These are phyloP conservation scores for Leptonema lineaticorne DNA, from an alignment of 1,140 invertebrate species.

Conservation along the genomic window DNA sequence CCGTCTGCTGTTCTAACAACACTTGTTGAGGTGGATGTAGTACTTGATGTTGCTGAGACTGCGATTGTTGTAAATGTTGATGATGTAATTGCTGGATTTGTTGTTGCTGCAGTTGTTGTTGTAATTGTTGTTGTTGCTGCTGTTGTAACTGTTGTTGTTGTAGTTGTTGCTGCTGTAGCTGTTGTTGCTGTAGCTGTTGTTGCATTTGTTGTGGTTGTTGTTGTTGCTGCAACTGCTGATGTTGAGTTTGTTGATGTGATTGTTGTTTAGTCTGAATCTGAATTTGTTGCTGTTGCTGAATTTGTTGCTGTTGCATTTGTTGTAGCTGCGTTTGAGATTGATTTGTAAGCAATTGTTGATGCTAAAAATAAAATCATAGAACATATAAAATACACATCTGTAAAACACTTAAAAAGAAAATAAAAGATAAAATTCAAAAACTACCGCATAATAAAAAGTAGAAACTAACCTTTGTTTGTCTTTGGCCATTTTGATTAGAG, in stretches of 20 bases:
- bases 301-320: constrained; percentile 44
- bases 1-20: constrained; percentile 34
- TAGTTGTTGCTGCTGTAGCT: constrained; percentile 51
- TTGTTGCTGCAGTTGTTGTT: constrained; percentile 46
- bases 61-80: constrained; percentile 45
- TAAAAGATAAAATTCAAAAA: not conserved
- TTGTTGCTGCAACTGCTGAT: constrained; percentile 43
- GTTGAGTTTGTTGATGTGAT: constrained; percentile 41
- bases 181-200: constrained; percentile 46
- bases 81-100: constrained; percentile 53
- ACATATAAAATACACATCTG: too few species aligned
- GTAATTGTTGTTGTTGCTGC: constrained; percentile 50
- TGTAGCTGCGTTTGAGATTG: constrained; percentile 34
- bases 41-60: constrained; percentile 37
- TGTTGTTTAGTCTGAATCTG: constrained; percentile 42
- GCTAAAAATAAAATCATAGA: not conserved
- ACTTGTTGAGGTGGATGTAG: constrained; percentile 38
- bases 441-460: not conserved
- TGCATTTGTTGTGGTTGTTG: constrained; percentile 45
- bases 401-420: not conserved
- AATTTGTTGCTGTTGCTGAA: constrained; percentile 43
- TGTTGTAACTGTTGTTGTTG: constrained; percentile 52
- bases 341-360: not conserved
- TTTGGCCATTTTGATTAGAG: constrained; percentile 9
- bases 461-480: constrained; percentile 13